Conservation (phyloP, 2,113 vertebrate genomes). For the Edolisoma coerulescens region DNA sequence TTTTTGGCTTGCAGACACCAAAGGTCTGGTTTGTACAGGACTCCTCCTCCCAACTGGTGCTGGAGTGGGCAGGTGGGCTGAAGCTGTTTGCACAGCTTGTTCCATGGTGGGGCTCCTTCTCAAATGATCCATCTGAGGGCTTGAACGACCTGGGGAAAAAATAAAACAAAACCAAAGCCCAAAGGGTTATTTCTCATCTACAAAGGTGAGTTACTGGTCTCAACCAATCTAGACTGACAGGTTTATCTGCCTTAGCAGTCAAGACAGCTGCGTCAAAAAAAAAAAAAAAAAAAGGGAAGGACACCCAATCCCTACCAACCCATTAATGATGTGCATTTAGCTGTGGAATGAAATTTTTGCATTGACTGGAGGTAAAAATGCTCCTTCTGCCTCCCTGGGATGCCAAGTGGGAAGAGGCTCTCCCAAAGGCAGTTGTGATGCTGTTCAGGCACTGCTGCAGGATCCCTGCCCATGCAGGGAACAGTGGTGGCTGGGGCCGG, state of each 20-base stretch:
- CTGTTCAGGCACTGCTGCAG: not conserved
- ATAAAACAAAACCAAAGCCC: not conserved
- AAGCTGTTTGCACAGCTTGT: conserved; percentile 80
- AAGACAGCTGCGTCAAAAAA: not conserved
- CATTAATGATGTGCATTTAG: not conserved
- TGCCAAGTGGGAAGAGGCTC: not conserved
- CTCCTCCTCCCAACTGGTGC: conserved; percentile 82
- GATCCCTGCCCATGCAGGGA: not conserved
- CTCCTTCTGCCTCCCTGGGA: not conserved
- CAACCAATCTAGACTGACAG: conserved; percentile 11
- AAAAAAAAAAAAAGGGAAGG: not conserved
- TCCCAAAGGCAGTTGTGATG: not conserved
- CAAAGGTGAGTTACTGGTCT: not conserved
- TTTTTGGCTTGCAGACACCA: conserved; percentile 80
- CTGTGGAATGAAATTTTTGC: not conserved
- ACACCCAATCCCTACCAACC: not conserved
- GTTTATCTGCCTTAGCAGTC: not conserved
- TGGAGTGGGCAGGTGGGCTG: conserved; percentile 71
- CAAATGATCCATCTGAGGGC: conserved; percentile 82
- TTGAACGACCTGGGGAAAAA: conserved; percentile 78
- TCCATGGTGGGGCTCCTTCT: conserved; percentile 84
- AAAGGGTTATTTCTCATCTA: conserved; percentile 20
- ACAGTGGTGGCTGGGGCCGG: not conserved
- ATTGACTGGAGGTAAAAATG: not conserved
- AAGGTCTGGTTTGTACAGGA: conserved; percentile 74